phyloP scores from a whole-genome alignment of 2,888 invertebrate species.

The Microchrysa polita region DNA sequence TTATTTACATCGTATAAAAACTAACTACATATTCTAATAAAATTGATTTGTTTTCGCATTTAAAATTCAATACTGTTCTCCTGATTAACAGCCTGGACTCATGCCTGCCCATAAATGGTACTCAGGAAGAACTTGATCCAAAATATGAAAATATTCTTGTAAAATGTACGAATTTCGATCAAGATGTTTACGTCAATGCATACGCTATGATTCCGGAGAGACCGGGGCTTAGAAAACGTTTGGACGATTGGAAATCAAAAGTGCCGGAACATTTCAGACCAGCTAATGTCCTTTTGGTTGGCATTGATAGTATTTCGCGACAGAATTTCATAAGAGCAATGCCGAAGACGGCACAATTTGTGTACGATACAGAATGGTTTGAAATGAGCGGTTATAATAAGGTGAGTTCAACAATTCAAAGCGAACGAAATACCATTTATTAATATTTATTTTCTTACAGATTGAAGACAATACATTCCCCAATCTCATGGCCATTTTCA shows the following conservation, averaged over 20 bases:
- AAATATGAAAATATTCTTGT: slow-evolving; percentile 66
- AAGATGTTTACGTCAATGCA: slow-evolving; percentile 62
- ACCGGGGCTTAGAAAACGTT: slow-evolving; percentile 65
- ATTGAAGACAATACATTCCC: slow-evolving; percentile 86
- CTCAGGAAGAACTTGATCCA: slow-evolving; percentile 53
- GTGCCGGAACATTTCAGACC: slow-evolving; percentile 57
- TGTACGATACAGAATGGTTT: slow-evolving; percentile 76
- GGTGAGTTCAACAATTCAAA: slow-evolving; percentile 62
- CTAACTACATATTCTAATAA: too few relatives aligned
- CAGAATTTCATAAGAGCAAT: slow-evolving; percentile 80
- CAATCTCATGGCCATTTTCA: slow-evolving; percentile 80
- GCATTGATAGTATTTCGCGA: slow-evolving; percentile 86
- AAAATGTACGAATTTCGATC: slow-evolving; percentile 63
- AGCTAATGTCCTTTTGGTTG: slow-evolving; percentile 79
- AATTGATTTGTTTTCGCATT: too few relatives aligned
- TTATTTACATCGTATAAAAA: too few relatives aligned
- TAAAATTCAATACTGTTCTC: too few relatives aligned
- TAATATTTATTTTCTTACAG: slow-evolving; percentile 60
- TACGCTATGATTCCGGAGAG: slow-evolving; percentile 69
- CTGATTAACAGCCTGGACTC: slow-evolving; percentile 17
- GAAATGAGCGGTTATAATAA: slow-evolving; percentile 79
- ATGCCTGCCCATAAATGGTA: background rate
- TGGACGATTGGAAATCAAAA: slow-evolving; percentile 55
- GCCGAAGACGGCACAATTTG: slow-evolving; percentile 75
- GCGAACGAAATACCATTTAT: too few relatives aligned